phyloP scores from a whole-genome alignment of 2,797 vertebrate genomes.

The Gymnoscopelus braueri region DNA sequence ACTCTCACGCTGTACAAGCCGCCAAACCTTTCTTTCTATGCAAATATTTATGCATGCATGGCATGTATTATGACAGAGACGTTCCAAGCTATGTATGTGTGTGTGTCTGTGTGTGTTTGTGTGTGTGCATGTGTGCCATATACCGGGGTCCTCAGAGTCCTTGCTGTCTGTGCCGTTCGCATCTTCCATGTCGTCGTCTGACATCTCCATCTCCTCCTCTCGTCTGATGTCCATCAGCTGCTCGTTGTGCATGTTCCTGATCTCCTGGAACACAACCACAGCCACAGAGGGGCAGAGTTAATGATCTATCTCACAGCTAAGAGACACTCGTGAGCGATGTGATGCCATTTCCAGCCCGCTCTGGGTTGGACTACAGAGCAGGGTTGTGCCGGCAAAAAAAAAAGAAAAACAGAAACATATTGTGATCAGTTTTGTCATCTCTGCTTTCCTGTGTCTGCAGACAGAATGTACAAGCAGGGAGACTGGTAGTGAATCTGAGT shows the following conservation, averaged over 20 bases:
- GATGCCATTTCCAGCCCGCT: slow-evolving; percentile 20
- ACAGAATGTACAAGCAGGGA: neutral
- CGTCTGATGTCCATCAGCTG: slow-evolving; percentile 96
- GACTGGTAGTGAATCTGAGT: slow-evolving; percentile 13
- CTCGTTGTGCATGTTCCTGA: slow-evolving; percentile 95
- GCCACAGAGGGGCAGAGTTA: slow-evolving; percentile 20
- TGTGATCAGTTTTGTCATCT: slow-evolving; percentile 8
- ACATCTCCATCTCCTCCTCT: slow-evolving; percentile 99
- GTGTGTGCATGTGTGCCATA: slow-evolving; percentile 3
- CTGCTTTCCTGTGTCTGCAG: slow-evolving; percentile 9
- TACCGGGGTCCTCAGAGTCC: slow-evolving; percentile 85
- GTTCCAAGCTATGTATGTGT: neutral
- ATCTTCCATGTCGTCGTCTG: slow-evolving; percentile 94
- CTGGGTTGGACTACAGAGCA: neutral
- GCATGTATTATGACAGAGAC: neutral
- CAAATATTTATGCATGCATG: neutral
- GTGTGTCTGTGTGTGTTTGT: no score
- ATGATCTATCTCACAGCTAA: slow-evolving; percentile 3
- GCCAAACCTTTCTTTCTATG: slow-evolving; percentile 29
- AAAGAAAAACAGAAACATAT: neutral
- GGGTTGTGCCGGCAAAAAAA: slow-evolving; percentile 1
- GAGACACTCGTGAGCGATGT: neutral
- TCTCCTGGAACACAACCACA: slow-evolving; percentile 83
- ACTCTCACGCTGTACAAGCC: neutral
- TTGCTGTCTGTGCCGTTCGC: slow-evolving; percentile 68